Percentiles rank a stretch among this genome's conserved stretches.
phyloP scores from a whole-genome alignment of 2,113 vertebrate species.

The Engraulis encrasicolus region DNA sequence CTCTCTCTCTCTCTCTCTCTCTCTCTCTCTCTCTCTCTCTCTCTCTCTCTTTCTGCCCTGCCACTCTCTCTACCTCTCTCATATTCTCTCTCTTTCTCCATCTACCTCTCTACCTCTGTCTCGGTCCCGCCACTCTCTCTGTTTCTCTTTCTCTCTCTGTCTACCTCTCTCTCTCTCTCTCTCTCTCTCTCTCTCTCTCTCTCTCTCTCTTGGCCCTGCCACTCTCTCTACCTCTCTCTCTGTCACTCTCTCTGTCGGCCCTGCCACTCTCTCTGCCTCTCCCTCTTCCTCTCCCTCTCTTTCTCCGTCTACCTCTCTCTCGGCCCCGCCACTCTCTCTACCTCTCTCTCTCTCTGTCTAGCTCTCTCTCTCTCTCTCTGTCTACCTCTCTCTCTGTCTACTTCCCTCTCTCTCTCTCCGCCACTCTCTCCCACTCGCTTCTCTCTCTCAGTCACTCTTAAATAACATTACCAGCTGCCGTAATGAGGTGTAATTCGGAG shows the following conservation, averaged over 20 bases:
- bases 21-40: too few species aligned
- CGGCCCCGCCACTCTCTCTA: neutral
- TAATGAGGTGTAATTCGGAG: conserved; percentile 46
- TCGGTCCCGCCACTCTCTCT: neutral
- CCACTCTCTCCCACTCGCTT: neutral
- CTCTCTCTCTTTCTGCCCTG: too few species aligned
- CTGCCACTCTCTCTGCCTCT: conserved; percentile 23
- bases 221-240: conserved; percentile 21
- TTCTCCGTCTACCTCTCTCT: neutral
- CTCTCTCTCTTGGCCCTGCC: too few species aligned
- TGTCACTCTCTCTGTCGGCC: neutral
- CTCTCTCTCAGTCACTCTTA: neutral
- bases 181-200: too few species aligned
- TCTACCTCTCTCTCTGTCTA: neutral
- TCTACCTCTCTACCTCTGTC: too few species aligned
- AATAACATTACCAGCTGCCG: conserved; percentile 46
- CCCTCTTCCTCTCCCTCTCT: neutral
- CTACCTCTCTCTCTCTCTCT: too few species aligned
- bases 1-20: too few species aligned
- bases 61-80: neutral
- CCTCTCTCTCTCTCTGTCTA: neutral
- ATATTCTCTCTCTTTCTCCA: too few species aligned
- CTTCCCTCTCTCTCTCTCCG: neutral
- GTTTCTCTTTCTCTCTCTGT: too few species aligned
- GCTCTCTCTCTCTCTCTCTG: too few species aligned